A percentile compares a stretch with the other conserved stretches of the same genome.
Conservation (phyloP, 2,888 invertebrate species). For the Pterostichus niger region DNA sequence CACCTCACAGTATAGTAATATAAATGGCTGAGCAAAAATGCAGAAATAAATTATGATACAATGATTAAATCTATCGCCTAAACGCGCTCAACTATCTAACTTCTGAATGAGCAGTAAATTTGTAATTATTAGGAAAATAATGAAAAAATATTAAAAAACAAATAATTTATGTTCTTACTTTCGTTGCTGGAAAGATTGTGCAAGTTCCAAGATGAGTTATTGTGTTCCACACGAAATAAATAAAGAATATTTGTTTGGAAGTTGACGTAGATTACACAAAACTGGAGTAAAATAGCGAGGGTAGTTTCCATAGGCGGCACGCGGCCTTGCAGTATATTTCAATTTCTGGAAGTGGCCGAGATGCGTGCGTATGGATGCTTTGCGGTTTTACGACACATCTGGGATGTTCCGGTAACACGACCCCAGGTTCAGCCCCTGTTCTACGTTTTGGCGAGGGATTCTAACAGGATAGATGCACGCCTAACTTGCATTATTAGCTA, state of each 20-base stretch:
- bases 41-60: too few relatives aligned
- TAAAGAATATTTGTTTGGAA: slow-evolving; percentile 49
- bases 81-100: too few relatives aligned
- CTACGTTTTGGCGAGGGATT: slow-evolving; percentile 2
- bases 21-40: too few relatives aligned
- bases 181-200: not conserved
- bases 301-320: slow-evolving; percentile 27
- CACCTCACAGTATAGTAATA: too few relatives aligned
- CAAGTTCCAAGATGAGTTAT: slow-evolving; percentile 1
- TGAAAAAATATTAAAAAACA: slow-evolving; percentile 18
- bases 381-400: slow-evolving; percentile 64
- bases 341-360: slow-evolving; percentile 63
- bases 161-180: slow-evolving; percentile 14
- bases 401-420: slow-evolving; percentile 60
- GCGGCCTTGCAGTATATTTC: slow-evolving; percentile 48
- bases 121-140: slow-evolving; percentile 13
- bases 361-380: slow-evolving; percentile 60
- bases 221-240: slow-evolving; percentile 19
- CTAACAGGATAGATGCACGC: slow-evolving; percentile 31
- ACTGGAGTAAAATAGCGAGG: slow-evolving; percentile 51
- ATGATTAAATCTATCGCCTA: too few relatives aligned
- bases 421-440: slow-evolving; percentile 45
- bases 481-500: slow-evolving; percentile 41
- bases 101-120: slow-evolving; percentile 8
- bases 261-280: slow-evolving; percentile 51